A percentile compares a stretch with the other conserved stretches of the same genome.
Conservation (phyloP, 2,113 vertebrate species). For the Dryoscopus gambensis region DNA sequence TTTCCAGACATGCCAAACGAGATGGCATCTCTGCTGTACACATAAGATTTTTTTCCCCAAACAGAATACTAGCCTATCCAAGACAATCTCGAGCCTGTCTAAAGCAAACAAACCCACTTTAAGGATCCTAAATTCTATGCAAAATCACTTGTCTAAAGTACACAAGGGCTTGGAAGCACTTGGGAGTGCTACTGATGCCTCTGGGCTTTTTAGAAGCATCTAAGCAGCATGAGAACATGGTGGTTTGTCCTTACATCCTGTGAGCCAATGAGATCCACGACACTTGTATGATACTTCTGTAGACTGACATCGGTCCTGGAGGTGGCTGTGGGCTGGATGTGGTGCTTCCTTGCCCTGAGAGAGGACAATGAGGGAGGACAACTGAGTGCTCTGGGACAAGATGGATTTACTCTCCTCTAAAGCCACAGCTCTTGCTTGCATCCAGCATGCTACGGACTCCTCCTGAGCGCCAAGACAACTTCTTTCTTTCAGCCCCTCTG, state of each 20-base stretch:
- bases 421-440: background rate
- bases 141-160: background rate
- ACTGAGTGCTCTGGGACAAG: rapidly evolving
- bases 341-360: background rate
- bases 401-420: background rate
- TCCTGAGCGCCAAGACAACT: background rate
- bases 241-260: background rate
- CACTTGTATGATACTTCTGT: background rate
- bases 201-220: background rate
- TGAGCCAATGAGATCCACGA: rapidly evolving
- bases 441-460: rapidly evolving
- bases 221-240: rapidly evolving
- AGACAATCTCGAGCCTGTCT: background rate
- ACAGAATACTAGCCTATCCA: background rate
- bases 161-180: background rate
- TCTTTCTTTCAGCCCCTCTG: background rate
- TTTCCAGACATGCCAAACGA: background rate
- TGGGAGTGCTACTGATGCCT: background rate
- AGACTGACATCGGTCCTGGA: background rate
- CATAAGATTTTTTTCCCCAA: background rate
- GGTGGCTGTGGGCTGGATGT: background rate
- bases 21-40: background rate
- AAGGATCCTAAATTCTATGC: background rate
- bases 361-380: background rate
- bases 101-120: background rate